Evolutionary conservation across 2,797 vertebrate species (phyloP).

Genomic region (Hemibagrus guttatus): DNA sequence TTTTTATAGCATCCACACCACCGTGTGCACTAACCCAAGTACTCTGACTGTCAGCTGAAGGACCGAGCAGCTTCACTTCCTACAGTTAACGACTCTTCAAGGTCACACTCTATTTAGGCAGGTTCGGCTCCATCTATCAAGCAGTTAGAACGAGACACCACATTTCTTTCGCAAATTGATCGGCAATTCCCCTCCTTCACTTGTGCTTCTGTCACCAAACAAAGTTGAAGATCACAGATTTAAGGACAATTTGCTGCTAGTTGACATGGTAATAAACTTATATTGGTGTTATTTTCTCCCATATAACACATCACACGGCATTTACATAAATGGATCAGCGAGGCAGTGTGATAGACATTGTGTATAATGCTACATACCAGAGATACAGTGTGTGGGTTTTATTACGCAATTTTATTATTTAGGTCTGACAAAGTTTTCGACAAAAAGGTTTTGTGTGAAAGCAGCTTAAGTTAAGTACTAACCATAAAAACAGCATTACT

Average conservation of each 20-base stretch:
- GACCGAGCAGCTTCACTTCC: constrained; percentile 39
- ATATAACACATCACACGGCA: background rate
- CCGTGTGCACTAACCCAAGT: background rate
- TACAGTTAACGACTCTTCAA: constrained; percentile 56
- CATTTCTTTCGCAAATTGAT: constrained; percentile 58
- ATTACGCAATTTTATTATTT: no score
- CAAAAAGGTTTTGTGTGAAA: background rate
- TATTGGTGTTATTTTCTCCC: background rate
- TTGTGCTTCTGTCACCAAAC: constrained; percentile 1
- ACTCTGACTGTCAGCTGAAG: constrained; percentile 43
- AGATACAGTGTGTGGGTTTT: background rate
- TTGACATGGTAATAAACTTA: background rate
- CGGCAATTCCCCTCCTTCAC: constrained; percentile 50
- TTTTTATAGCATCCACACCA: background rate
- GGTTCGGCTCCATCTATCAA: constrained; percentile 60
- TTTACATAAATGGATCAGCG: background rate
- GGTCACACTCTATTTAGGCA: constrained; percentile 57
- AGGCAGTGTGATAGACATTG: background rate
- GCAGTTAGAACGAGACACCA: constrained; percentile 56
- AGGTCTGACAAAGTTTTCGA: background rate
- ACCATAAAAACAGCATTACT: background rate
- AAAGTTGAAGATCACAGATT: constrained; percentile 48
- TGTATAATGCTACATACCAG: background rate
- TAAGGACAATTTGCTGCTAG: constrained; percentile 29
- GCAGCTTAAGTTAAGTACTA: background rate